A percentile compares a stretch with the other conserved stretches of the same genome.
phyloP scores from a whole-genome alignment of 2,113 vertebrate genomes.

The Chionomys nivalis region DNA sequence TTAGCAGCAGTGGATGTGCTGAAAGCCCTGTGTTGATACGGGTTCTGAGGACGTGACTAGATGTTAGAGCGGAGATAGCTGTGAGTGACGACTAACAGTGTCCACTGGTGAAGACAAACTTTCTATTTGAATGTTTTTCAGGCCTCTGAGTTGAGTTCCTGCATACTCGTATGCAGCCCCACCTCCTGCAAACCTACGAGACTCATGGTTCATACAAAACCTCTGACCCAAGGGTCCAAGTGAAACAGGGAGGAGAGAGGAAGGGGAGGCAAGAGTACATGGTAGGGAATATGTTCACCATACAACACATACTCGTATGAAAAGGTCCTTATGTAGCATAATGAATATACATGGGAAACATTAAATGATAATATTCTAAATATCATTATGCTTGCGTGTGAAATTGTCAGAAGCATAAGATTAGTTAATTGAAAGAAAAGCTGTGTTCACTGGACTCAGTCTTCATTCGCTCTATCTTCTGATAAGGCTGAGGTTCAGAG shows the following conservation, averaged over 20 bases:
- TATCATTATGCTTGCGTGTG: too few relatives aligned
- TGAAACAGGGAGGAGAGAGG: neutral
- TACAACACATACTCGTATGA: neutral
- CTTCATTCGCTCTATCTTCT: constrained; percentile 35
- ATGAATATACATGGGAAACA: neutral
- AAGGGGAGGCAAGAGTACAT: neutral
- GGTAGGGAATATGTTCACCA: neutral
- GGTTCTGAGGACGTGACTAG: constrained; percentile 23
- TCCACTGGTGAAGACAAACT: neutral
- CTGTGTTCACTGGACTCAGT: neutral
- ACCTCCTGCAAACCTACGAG: neutral
- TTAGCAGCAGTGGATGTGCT: neutral
- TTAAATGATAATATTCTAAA: neutral
- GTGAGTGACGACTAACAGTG: neutral
- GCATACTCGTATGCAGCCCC: neutral
- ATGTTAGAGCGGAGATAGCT: neutral
- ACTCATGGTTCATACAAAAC: neutral
- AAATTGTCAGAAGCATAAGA: neutral
- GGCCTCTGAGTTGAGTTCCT: constrained; percentile 57
- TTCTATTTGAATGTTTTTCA: constrained; percentile 42
- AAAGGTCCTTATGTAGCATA: neutral
- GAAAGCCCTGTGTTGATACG: neutral
- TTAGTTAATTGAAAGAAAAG: neutral
- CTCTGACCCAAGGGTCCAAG: neutral
- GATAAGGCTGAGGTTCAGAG: constrained; percentile 17